A percentile compares a stretch with the other conserved stretches of the same genome.
These are phyloP conservation scores for Caenorhabditis uteleia DNA, from an alignment of 2,888 invertebrate genomes.

Conservation along the genomic window DNA sequence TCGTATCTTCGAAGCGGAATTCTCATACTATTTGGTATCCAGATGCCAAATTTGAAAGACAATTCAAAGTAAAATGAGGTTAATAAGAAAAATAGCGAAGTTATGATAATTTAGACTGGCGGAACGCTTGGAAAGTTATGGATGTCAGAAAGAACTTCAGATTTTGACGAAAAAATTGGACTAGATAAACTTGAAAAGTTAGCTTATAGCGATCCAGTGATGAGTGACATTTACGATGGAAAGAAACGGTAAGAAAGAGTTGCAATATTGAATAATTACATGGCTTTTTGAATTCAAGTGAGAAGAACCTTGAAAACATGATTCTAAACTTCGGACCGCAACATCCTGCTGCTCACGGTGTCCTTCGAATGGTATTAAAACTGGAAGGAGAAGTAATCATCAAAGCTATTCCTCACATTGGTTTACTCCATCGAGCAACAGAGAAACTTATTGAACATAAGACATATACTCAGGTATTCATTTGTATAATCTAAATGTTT, in stretches of 20 bases:
- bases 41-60: constrained; percentile 67
- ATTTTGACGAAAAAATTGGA: constrained; percentile 53
- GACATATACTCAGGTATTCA: constrained; percentile 83
- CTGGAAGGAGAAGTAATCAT: constrained; percentile 85
- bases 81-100: neutral
- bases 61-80: constrained; percentile 57
- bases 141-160: constrained; percentile 47
- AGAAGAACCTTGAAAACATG: constrained; percentile 85
- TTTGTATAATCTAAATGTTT: neutral
- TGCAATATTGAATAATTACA: neutral
- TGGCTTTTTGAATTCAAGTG: constrained; percentile 72
- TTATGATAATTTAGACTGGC: constrained; percentile 38
- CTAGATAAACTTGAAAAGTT: constrained; percentile 56
- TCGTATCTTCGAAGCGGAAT: constrained; percentile 37
- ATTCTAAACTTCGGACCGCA: constrained; percentile 89
- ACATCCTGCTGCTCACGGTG: constrained; percentile 93
- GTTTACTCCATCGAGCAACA: constrained; percentile 92
- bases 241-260: constrained; percentile 53
- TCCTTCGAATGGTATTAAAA: constrained; percentile 83
- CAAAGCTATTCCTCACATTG: constrained; percentile 93
- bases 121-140: constrained; percentile 54
- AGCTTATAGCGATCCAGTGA: constrained; percentile 47
- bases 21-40: constrained; percentile 68
- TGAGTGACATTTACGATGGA: constrained; percentile 55
- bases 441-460: constrained; percentile 98